These are phyloP conservation scores for Parapsyche elsis DNA, from an alignment of 1,140 invertebrate genomes.

Conservation along the genomic window DNA sequence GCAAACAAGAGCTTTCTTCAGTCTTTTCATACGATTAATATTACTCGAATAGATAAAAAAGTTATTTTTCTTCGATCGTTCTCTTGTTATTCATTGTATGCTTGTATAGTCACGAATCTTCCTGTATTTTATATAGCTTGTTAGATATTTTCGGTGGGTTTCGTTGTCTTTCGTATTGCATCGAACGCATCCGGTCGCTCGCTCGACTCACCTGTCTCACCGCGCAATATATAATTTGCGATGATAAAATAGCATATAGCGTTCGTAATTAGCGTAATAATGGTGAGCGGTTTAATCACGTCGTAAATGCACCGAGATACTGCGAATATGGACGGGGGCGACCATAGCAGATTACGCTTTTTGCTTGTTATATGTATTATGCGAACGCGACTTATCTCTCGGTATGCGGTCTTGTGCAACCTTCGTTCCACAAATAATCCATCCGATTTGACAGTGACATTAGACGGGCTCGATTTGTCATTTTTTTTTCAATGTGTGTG, in stretches of 20 bases:
- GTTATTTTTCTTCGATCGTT: neutral
- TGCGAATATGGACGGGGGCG: neutral
- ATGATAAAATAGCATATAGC: slow-evolving; percentile 12
- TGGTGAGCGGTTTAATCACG: slow-evolving; percentile 14
- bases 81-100: neutral
- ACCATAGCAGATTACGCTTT: neutral
- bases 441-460: too few species aligned
- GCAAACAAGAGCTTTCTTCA: too few species aligned
- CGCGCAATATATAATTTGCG: slow-evolving; percentile 7
- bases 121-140: too few species aligned
- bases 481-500: too few species aligned
- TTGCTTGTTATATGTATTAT: neutral
- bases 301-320: neutral
- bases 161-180: neutral
- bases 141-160: neutral
- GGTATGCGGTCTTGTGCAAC: neutral
- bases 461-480: too few species aligned
- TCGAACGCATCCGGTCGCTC: neutral
- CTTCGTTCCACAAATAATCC: neutral
- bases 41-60: too few species aligned
- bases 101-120: too few species aligned
- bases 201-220: neutral
- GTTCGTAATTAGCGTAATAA: slow-evolving; percentile 14
- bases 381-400: neutral
- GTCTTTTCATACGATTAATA: too few species aligned